Evolutionary conservation across 2,888 invertebrate genomes (phyloP).

Genomic region (Drosophila fulvimacula): DNA sequence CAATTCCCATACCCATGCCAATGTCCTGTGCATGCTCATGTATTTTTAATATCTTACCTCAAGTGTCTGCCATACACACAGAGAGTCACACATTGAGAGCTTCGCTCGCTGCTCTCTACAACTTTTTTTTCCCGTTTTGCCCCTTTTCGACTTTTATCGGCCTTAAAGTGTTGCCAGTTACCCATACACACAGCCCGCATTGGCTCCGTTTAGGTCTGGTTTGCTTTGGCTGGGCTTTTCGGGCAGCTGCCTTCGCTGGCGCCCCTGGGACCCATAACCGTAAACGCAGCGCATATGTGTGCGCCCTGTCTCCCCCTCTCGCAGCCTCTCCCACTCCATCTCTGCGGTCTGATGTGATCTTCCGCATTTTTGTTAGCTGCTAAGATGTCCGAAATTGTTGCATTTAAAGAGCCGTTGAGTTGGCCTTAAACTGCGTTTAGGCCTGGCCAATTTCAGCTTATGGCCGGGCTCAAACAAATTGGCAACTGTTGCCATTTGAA

Average conservation of each 20-base stretch:
- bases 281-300: slow-evolving; percentile 59
- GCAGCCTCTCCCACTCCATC: neutral
- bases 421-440: slow-evolving; percentile 58
- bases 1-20: slow-evolving; percentile 24
- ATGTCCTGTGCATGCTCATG: slow-evolving; percentile 61
- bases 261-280: slow-evolving; percentile 76
- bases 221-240: slow-evolving; percentile 27
- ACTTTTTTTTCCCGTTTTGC: slow-evolving; percentile 35
- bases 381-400: slow-evolving; percentile 55
- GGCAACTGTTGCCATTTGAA: slow-evolving; percentile 18
- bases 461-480: slow-evolving; percentile 31
- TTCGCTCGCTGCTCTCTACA: slow-evolving; percentile 19
- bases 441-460: slow-evolving; percentile 53
- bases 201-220: slow-evolving; percentile 13
- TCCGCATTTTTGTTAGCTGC: slow-evolving; percentile 23
- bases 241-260: slow-evolving; percentile 35
- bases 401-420: slow-evolving; percentile 65
- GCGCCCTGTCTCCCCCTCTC: neutral
- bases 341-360: slow-evolving; percentile 48
- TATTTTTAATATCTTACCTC: slow-evolving; percentile 80
- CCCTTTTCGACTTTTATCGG: slow-evolving; percentile 76
- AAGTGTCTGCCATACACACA: slow-evolving; percentile 72
- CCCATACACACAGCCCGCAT: slow-evolving; percentile 29
- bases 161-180: slow-evolving; percentile 74
- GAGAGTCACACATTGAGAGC: slow-evolving; percentile 30